Percentiles rank a stretch among this genome's conserved stretches.
These are phyloP conservation scores for Nemapogon koenigi DNA, from an alignment of 2,888 invertebrate genomes.

Conservation along the genomic window DNA sequence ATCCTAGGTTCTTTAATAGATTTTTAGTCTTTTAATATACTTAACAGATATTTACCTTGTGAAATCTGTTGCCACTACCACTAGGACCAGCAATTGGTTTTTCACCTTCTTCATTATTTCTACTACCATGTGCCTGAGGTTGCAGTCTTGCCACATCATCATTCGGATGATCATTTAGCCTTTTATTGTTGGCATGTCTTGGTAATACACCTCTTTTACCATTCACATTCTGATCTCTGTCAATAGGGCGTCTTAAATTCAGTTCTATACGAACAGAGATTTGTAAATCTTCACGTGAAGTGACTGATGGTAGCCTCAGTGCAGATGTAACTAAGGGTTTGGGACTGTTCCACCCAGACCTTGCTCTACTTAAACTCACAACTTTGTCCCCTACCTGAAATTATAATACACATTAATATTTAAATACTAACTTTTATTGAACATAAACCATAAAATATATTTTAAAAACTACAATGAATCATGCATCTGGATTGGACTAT, in stretches of 20 bases:
- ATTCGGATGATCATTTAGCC: neutral
- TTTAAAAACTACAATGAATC: no score
- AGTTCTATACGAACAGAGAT: slow-evolving; percentile 57
- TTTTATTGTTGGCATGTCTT: slow-evolving; percentile 23
- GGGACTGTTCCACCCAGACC: slow-evolving; percentile 58
- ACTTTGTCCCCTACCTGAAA: slow-evolving; percentile 74
- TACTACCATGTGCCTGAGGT: no score
- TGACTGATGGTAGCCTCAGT: slow-evolving; percentile 46
- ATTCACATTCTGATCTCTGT: slow-evolving; percentile 77
- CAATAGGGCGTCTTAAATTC: slow-evolving; percentile 56
- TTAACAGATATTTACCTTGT: neutral
- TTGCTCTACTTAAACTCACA: slow-evolving; percentile 73
- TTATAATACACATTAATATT: no score
- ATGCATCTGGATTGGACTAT: no score
- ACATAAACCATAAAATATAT: no score
- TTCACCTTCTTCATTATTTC: neutral
- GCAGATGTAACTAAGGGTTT: slow-evolving; percentile 64
- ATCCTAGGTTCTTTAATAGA: no score
- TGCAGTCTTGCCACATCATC: neutral
- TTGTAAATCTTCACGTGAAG: slow-evolving; percentile 44
- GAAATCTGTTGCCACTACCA: slow-evolving; percentile 5
- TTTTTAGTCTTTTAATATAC: no score
- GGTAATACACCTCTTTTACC: slow-evolving; percentile 69
- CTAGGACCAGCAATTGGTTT: slow-evolving; percentile 23
- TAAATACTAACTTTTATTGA: no score